A percentile compares a stretch with the other conserved stretches of the same genome.
phyloP scores from a whole-genome alignment of 1,140 invertebrate species.

The Trachymyrmex septentrionalis region DNA sequence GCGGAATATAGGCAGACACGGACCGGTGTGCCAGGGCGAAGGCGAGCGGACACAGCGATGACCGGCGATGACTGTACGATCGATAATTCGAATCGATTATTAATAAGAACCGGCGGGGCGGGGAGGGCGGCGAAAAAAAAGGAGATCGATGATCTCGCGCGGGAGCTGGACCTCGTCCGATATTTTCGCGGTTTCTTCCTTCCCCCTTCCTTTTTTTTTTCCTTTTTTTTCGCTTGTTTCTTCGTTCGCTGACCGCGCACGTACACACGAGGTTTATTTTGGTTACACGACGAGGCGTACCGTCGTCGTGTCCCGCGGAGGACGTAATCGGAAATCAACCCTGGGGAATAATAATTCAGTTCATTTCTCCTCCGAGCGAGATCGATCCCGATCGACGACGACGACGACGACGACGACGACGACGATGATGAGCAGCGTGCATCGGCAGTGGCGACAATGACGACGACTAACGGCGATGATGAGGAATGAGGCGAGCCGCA shows the following conservation, averaged over 20 bases:
- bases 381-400: constrained; percentile 12
- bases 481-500: constrained; percentile 7
- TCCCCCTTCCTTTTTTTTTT: background rate
- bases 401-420: constrained; percentile 6
- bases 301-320: constrained; percentile 7
- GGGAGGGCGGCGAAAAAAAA: background rate
- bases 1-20: constrained; percentile 59
- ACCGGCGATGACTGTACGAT: constrained; percentile 59
- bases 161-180: background rate
- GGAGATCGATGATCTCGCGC: constrained; percentile 45
- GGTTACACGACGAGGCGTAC: constrained; percentile 37
- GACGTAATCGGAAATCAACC: constrained; percentile 56
- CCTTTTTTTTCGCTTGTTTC: background rate
- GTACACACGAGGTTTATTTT: constrained; percentile 54
- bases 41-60: constrained; percentile 43
- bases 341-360: constrained; percentile 48
- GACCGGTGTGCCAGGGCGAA: constrained; percentile 59
- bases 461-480: constrained; percentile 10
- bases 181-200: constrained; percentile 40
- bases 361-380: background rate
- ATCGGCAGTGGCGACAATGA: background rate
- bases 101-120: constrained; percentile 32
- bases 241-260: constrained; percentile 36
- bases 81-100: constrained; percentile 70
- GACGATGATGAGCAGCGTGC: background rate